These are phyloP conservation scores for Neopelma chrysocephalum DNA, from an alignment of 2,797 vertebrate species.

Conservation along the genomic window DNA sequence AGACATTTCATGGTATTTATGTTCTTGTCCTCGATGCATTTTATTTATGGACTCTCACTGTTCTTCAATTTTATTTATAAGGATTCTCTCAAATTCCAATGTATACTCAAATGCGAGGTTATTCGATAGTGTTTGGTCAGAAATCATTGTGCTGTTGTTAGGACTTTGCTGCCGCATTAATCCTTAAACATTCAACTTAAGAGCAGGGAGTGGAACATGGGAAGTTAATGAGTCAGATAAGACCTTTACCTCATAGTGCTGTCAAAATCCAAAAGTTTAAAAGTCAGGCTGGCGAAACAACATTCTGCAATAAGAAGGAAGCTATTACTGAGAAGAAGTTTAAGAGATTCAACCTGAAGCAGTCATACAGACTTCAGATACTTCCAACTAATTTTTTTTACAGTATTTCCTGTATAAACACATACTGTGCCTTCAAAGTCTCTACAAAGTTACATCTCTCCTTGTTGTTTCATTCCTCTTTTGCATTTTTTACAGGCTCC, in stretches of 20 bases:
- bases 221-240: slow-evolving; percentile 40
- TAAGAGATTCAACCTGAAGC: background rate
- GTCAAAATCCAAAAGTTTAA: slow-evolving; percentile 32
- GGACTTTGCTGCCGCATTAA: background rate
- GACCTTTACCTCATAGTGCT: slow-evolving; percentile 31
- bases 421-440: background rate
- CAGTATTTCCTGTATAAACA: background rate
- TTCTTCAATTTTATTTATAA: slow-evolving; percentile 6
- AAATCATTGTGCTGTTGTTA: slow-evolving; percentile 12
- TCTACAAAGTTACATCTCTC: background rate
- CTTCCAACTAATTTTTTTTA: background rate
- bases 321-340: background rate
- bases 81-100: background rate
- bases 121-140: background rate
- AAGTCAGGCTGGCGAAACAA: background rate
- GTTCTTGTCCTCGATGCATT: background rate
- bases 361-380: background rate
- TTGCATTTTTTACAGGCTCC: background rate
- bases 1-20: background rate
- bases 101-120: background rate
- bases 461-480: background rate
- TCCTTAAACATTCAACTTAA: background rate
- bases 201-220: background rate
- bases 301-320: background rate
- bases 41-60: background rate